phyloP scores from a whole-genome alignment of 2,113 vertebrate genomes.

The Alosa alosa region DNA sequence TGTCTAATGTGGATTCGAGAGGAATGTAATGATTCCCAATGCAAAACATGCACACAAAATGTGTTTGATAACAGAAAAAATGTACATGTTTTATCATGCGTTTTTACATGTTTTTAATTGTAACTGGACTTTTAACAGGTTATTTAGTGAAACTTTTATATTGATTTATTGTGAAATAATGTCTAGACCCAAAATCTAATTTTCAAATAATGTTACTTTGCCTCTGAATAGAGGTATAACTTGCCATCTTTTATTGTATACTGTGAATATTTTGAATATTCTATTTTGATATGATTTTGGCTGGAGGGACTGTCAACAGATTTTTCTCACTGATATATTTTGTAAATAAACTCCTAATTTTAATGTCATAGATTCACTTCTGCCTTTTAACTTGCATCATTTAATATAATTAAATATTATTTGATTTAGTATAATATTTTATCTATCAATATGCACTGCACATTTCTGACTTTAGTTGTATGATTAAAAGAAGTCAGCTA shows the following conservation, averaged over 20 bases:
- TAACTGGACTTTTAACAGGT: not conserved
- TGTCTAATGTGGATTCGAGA: slow-evolving; percentile 39
- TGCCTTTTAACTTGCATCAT: not conserved
- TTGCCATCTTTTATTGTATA: not conserved
- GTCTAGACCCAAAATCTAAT: not conserved
- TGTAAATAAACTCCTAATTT: not conserved
- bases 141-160: not conserved
- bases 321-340: not conserved
- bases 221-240: not conserved
- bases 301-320: not conserved
- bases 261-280: not conserved
- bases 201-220: not conserved
- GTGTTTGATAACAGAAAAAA: not conserved
- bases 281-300: not conserved
- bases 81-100: too few species aligned
- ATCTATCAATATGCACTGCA: too few species aligned
- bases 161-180: not conserved
- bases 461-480: too few species aligned
- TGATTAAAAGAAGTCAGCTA: too few species aligned
- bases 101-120: not conserved
- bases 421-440: too few species aligned
- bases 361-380: not conserved
- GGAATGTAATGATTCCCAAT: not conserved
- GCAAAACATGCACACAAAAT: not conserved
- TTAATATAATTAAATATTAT: not conserved